A percentile compares a stretch with the other conserved stretches of the same genome.
phyloP scores from a whole-genome alignment of 2,888 invertebrate genomes.

The Ernsta delagoae region DNA sequence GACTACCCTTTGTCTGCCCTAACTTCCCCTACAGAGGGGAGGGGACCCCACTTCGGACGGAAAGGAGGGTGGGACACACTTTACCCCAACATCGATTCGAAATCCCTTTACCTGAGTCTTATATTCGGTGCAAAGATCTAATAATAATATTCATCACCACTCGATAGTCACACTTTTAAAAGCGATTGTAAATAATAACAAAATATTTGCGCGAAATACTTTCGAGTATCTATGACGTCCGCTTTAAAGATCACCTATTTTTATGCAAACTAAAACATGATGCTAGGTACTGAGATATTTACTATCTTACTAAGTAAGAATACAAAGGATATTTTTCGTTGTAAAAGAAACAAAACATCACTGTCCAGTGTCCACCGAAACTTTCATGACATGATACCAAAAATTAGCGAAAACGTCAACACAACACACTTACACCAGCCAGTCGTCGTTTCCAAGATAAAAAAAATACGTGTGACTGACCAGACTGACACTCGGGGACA shows the following conservation, averaged over 20 bases:
- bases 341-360: no score
- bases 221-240: neutral
- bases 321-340: no score
- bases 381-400: no score
- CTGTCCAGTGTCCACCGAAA: no score
- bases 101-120: constrained; percentile 62
- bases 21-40: constrained; percentile 77
- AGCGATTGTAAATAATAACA: neutral
- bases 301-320: no score
- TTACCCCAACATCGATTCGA: constrained; percentile 69
- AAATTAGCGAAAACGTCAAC: no score
- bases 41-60: constrained; percentile 77
- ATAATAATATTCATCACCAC: constrained; percentile 2
- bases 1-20: constrained; percentile 81
- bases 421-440: no score
- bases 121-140: neutral
- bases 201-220: neutral
- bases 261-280: no score
- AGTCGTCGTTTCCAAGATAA: no score
- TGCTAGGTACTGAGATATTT: no score
- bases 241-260: neutral
- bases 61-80: constrained; percentile 73
- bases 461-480: no score
- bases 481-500: no score
- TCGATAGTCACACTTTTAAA: neutral